These are phyloP conservation scores for Dichetophora obliterata DNA, from an alignment of 2,888 invertebrate species.

Conservation along the genomic window DNA sequence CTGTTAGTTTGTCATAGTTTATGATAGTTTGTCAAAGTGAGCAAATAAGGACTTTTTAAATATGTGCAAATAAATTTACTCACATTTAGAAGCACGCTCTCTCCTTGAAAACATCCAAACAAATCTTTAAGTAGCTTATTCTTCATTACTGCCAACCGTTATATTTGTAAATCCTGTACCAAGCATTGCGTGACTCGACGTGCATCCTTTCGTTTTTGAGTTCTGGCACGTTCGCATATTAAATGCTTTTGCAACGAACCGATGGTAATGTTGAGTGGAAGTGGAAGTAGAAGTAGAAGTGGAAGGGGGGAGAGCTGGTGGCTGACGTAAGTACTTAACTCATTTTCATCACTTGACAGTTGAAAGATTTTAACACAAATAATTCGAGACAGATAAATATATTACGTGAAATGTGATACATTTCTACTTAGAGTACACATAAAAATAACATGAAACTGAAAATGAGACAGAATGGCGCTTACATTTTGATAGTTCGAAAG, in stretches of 20 bases:
- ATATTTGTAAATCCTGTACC: not conserved
- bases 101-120: no score
- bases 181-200: constrained; percentile 8
- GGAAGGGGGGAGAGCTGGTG: not conserved
- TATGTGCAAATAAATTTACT: no score
- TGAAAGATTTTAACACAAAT: not conserved
- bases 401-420: constrained; percentile 4
- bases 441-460: no score
- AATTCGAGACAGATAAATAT: constrained; percentile 9
- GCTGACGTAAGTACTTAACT: constrained; percentile 4
- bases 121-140: no score
- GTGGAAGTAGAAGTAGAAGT: no score
- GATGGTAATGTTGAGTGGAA: not conserved
- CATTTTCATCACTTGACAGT: constrained; percentile 16
- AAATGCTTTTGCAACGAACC: not conserved
- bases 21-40: no score
- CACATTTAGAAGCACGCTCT: no score
- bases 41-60: no score
- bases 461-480: no score
- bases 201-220: constrained; percentile 16
- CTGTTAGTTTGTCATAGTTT: no score
- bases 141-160: no score
- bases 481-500: no score
- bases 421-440: not conserved
- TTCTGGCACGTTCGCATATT: constrained; percentile 21